Percentiles rank a stretch among this genome's conserved stretches.
phyloP scores from a whole-genome alignment of 2,797 vertebrate species.

The Gadopsis bispinosus region DNA sequence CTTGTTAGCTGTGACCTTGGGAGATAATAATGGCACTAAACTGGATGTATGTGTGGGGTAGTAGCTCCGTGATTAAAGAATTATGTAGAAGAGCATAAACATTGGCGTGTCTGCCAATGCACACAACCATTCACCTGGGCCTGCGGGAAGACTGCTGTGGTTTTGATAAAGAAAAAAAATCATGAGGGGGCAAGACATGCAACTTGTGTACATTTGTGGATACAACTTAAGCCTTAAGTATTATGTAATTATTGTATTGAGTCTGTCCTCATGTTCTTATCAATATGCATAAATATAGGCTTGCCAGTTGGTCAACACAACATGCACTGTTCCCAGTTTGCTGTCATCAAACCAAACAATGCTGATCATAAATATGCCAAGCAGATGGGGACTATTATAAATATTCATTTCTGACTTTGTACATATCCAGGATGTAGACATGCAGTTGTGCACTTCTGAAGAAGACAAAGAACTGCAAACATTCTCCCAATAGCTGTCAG shows the following conservation, averaged over 20 bases:
- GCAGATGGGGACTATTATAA: conserved; percentile 47
- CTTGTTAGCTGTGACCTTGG: conserved; percentile 87
- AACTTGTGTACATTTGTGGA: conserved; percentile 8
- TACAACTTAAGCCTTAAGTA: conserved; percentile 5
- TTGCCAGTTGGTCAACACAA: conserved; percentile 32
- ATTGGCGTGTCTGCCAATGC: conserved; percentile 65
- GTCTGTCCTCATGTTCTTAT: conserved; percentile 19
- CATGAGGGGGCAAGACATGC: conserved; percentile 28
- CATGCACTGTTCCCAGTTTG: conserved; percentile 23
- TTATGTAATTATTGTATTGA: conserved; percentile 4
- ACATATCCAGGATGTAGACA: conserved; percentile 46
- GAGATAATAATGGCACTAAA: conserved; percentile 85
- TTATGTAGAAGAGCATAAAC: conserved; percentile 79
- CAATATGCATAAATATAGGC: conserved; percentile 30
- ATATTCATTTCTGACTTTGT: conserved; percentile 57
- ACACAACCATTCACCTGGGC: conserved; percentile 58
- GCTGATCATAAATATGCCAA: conserved; percentile 39
- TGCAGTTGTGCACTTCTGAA: conserved; percentile 55
- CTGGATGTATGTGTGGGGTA: conserved; percentile 75
- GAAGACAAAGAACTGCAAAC: conserved; percentile 57
- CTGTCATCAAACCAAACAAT: conserved; percentile 44
- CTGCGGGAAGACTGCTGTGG: conserved; percentile 42
- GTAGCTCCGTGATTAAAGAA: conserved; percentile 84
- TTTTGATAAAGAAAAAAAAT: conserved; percentile 53
- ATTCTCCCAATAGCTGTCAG: conserved; percentile 63